These are phyloP conservation scores for Corythornis vintsioides DNA, from an alignment of 2,113 vertebrate species.

Conservation along the genomic window DNA sequence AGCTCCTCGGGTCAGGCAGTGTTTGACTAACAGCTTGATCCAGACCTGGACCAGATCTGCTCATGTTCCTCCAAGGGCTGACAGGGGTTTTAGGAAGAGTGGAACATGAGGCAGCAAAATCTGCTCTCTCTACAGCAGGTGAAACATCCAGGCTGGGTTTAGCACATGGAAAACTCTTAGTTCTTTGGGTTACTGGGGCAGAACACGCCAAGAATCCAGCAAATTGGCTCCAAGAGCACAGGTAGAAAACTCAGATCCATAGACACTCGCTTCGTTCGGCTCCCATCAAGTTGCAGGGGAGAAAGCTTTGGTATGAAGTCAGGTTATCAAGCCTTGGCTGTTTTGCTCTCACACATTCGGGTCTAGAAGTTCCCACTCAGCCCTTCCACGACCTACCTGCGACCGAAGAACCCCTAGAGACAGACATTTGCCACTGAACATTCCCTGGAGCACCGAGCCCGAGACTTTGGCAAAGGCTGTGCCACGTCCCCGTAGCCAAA, in stretches of 20 bases:
- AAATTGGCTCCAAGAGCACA: not conserved
- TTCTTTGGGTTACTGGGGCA: constrained; percentile 13
- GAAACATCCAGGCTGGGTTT: not conserved
- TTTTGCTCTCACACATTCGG: not conserved
- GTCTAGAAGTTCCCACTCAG: not conserved
- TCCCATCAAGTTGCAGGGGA: not conserved
- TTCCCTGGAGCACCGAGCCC: constrained; percentile 32
- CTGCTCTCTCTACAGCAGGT: not conserved
- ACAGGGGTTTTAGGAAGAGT: not conserved
- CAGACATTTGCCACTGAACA: not conserved
- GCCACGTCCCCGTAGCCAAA: not conserved
- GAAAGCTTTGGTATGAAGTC: constrained; percentile 52
- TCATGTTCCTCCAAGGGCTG: not conserved
- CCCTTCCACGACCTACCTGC: not conserved
- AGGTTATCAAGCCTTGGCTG: constrained; percentile 25
- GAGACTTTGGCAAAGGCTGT: constrained; percentile 26
- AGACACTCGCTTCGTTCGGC: not conserved
- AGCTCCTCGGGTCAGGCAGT: not conserved
- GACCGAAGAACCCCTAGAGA: not conserved
- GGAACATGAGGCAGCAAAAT: not conserved
- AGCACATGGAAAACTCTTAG: not conserved
- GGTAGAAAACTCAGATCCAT: not conserved
- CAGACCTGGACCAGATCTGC: not conserved
- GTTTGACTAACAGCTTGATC: not conserved
- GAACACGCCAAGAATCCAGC: not conserved